phyloP scores from a whole-genome alignment of 2,888 invertebrate species.

The Ectemnius lituratus region DNA sequence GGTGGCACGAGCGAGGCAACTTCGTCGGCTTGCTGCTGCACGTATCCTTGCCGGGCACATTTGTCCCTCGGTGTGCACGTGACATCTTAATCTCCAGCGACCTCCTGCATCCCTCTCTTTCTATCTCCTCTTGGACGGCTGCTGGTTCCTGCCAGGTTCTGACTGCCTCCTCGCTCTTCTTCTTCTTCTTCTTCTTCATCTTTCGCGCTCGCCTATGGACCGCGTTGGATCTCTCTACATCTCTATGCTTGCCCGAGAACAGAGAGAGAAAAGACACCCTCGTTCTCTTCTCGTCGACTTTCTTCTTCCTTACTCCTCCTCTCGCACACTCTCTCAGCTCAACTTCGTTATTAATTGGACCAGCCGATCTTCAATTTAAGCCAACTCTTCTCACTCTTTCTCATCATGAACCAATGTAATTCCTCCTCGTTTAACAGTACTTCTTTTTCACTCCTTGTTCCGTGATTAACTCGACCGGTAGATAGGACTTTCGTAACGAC shows the following conservation, averaged over 20 bases:
- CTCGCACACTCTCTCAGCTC: not conserved
- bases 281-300: too few species aligned
- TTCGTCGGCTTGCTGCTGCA: slow-evolving; percentile 33
- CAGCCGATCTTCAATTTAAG: not conserved
- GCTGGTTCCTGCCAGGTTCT: slow-evolving; percentile 5
- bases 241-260: not conserved
- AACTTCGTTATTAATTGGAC: slow-evolving; percentile 1
- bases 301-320: not conserved
- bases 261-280: too few species aligned
- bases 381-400: not conserved
- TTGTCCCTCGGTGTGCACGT: slow-evolving; percentile 65
- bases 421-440: not conserved
- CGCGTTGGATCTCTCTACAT: not conserved
- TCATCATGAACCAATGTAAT: not conserved
- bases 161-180: not conserved
- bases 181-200: slow-evolving; percentile 19
- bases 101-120: slow-evolving; percentile 14
- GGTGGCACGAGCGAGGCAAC: slow-evolving; percentile 57
- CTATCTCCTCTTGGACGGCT: not conserved
- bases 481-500: not conserved
- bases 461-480: too few species aligned
- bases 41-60: slow-evolving; percentile 53
- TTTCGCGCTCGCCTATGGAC: slow-evolving; percentile 23
- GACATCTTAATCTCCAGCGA: slow-evolving; percentile 69
- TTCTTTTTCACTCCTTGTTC: not conserved